Evolutionary conservation across 2,888 invertebrate species (phyloP), one percentile per base, ranked within the genome.

Genomic region (Meteorus cinctellus): DNA sequence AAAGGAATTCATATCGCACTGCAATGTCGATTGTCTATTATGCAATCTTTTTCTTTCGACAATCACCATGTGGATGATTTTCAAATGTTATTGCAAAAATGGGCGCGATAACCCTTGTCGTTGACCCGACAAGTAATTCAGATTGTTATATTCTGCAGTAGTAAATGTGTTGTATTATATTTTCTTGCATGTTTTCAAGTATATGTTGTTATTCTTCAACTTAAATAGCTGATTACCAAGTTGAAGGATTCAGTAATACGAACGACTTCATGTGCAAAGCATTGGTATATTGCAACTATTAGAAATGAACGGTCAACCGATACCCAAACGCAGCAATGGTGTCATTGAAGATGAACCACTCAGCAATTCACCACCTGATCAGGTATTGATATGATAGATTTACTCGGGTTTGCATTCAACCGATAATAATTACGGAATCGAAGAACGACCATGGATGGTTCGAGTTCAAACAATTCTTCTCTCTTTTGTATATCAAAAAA

Each of bases 311-410:
- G 76, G 59, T 36, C 70, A 60, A 59, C 60, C 73, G 4, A 81
- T 81, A 76, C 80, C 80, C 4, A 67, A 62, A 31, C 63, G n/a
- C 14, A 74, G 74, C 14, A 65, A 34, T 31, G 5, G 68, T 0
- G 12, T 3, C 14, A 51, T 4, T 27, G 14, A 31, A 8, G 41
- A 48, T 12, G 72, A 72, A 19, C 2, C 16, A n/a, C 59, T 78
- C 8, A 77, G 62, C 63, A 79, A 73, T 51, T 81, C 82, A 14
- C 81, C 82, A 24, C 81, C 79, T 14, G 81, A 82, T 68, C 80
- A 80, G 78, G 82, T 82, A 34, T 34, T 34, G 4, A 34, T 34
- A 34, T 24, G 24, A 24, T 24, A 24, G 24, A 24, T 24, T 24
- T 24, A 24, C 24, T 24, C 24, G 24, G 24, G 24, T 24, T 24